Evolutionary conservation across 2,113 vertebrate genomes (phyloP), one percentile per base, ranked within the genome.

Genomic region (Pygoscelis antarcticus): DNA sequence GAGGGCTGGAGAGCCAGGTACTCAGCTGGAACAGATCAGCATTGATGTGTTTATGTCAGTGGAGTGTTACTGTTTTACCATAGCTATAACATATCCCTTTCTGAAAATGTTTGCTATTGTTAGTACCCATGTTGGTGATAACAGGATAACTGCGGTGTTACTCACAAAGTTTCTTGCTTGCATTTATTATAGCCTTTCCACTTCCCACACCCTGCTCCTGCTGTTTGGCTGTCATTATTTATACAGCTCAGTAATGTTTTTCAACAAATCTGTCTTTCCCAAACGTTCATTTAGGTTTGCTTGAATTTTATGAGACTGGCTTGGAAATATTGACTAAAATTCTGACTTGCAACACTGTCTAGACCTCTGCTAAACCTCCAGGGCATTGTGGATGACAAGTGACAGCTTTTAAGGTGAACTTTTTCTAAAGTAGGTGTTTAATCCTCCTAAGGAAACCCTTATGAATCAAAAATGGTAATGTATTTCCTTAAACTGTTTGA

Each of bases 401-500:
- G 74, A 82, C 61, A 91, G 66, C n/a, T 65, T 90, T 87, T 87
- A 83, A 88, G 58, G 69, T 27, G 32, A 90, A 83, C 20, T 68
- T 90, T 85, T 90, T 75, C 83, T 82, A 47, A 85, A 72, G 57
- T 8, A 47, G 30, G 11, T 87, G 30, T 79, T 91, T 76, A 84
- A 83, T 86, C 18, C 72, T 92, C 47, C 49, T 70, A 87, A 92
- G 86, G 36, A 95, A 93, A 89, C 13, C 5, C 16, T 96, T 85
- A 38, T 5, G 2, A 97, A 94, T 69, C 61, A 6, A 6, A 92
- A 92, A 92, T 87, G 7, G 40, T 84, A 89, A 87, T 34, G 6
- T 51, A 76, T 87, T 76, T 91, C 66, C 27, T 87, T 78, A 87
- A 95, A 84, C 36, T 61, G 13, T 71, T 94, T 90, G 80, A 91